Conservation (phyloP, 2,797 vertebrate species). For the Anguilla pacifica region DNA sequence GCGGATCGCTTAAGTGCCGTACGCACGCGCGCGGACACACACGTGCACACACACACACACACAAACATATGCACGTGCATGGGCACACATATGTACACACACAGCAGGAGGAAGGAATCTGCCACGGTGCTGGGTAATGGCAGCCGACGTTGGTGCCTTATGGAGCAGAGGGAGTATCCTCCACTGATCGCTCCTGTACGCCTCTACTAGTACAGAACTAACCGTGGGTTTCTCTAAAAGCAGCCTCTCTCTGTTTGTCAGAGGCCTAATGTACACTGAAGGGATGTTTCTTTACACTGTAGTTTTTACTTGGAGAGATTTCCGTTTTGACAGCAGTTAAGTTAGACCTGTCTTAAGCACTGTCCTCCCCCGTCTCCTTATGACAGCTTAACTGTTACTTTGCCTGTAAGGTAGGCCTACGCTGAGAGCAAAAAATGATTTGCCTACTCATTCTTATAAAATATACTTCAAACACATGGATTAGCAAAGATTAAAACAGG, state of each 20-base stretch:
- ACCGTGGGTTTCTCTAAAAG: background rate
- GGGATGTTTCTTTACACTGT: background rate
- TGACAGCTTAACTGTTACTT: background rate
- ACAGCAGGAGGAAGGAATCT: background rate
- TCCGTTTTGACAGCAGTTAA: background rate
- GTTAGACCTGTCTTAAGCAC: background rate
- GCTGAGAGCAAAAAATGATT: background rate
- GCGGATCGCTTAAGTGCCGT: constrained; percentile 19
- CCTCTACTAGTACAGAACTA: background rate
- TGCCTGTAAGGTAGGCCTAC: background rate
- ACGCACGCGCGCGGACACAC: constrained; percentile 47
- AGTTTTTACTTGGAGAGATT: background rate
- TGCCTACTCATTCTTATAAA: background rate
- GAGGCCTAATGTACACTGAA: background rate
- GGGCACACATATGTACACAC: background rate
- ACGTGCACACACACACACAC: background rate
- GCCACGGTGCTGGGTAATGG: background rate
- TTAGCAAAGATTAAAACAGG: background rate
- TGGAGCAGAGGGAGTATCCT: no score
- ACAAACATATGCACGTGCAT: background rate
- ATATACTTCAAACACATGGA: background rate
- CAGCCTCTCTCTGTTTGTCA: background rate
- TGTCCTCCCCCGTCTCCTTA: background rate
- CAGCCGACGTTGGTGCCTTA: background rate
- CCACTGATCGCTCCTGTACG: background rate